A percentile compares a stretch with the other conserved stretches of the same genome.
These are phyloP conservation scores for Drosophila algonquin DNA, from an alignment of 2,888 invertebrate species.

Conservation along the genomic window DNA sequence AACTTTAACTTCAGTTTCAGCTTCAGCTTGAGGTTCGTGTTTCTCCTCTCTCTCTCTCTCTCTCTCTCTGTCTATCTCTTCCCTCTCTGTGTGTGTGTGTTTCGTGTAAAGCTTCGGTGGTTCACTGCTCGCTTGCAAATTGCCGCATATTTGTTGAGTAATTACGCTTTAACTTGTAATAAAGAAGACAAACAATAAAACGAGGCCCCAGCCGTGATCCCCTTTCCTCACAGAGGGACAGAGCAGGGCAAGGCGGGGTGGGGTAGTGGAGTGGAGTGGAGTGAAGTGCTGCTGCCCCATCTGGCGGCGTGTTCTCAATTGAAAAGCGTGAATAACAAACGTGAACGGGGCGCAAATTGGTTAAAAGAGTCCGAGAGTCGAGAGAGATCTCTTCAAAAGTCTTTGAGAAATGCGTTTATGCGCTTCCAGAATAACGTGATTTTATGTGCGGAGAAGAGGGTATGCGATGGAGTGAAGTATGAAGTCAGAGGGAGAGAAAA, in stretches of 20 bases:
- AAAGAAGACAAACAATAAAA: slow-evolving; percentile 82
- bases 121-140: slow-evolving; percentile 66
- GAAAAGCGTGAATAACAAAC: slow-evolving; percentile 78
- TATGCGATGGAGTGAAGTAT: no score
- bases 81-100: background rate
- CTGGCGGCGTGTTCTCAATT: slow-evolving; percentile 76
- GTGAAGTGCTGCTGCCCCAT: slow-evolving; percentile 34
- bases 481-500: no score
- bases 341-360: slow-evolving; percentile 75
- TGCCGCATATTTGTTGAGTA: slow-evolving; percentile 80
- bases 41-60: background rate
- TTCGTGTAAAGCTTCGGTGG: slow-evolving; percentile 3
- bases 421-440: background rate
- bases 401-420: slow-evolving; percentile 34
- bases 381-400: slow-evolving; percentile 1
- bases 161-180: slow-evolving; percentile 81
- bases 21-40: slow-evolving; percentile 4
- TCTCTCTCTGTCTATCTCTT: no score
- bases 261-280: background rate
- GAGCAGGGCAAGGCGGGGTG: background rate
- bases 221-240: background rate
- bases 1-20: background rate
- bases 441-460: background rate
- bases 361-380: slow-evolving; percentile 60
- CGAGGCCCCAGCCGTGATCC: slow-evolving; percentile 59